Base-by-base conservation (phyloP, 1,140 invertebrate genomes). In the Wasmannia auropunctata region DNA sequence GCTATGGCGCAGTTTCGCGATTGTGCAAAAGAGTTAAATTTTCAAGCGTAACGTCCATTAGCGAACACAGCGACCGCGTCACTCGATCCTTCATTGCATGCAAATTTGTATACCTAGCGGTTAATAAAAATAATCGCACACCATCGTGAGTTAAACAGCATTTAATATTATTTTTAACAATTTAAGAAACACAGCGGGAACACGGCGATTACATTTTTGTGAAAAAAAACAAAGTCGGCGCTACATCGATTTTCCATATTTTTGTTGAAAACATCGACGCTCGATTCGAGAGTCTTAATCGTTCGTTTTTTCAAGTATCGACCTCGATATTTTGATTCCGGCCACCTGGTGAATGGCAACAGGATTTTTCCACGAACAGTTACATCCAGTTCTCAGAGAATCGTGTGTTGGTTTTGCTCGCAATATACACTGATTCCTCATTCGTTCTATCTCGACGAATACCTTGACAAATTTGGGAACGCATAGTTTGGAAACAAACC, bases 251-350 rank as follows among this genome's bases (percentile, higher is more conserved):
- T 80, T 80, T 69, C 16, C 34, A 80, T 74, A 74, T 72, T 83
- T 83, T 83, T 58, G 25, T 83, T 83, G 37, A 72, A 80, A 83
- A 22, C n/a, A 16, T 43, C 25, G 49, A 72, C 19, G 49, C 65
- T 58, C 34, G 37, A 74, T 58, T 83, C 51, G 67, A 83, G 25
- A 2, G 51, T 72, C 67, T 74, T 83, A 83, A 83, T 72, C 51
- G 25, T 58, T 58, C 69, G 49, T 83, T 83, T 83, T 81, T 83
- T 58, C 65, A 72, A 72, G 25, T 72, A 72, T 70, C 65, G 7
- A 31, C 28, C 49, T 58, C 67, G 67, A 58, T 83, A 83, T 72
- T 72, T 83, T 83, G 67, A 74, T 83, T 83, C 25, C 19, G 49
- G 19, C 22, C 19, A 67, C n/a, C 63, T 43, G 43, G 14, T 31